Percentiles rank a stretch among this genome's conserved stretches.
Evolutionary conservation across 1,140 invertebrate species (phyloP).

Genomic region (Macrostomum lignano): DNA sequence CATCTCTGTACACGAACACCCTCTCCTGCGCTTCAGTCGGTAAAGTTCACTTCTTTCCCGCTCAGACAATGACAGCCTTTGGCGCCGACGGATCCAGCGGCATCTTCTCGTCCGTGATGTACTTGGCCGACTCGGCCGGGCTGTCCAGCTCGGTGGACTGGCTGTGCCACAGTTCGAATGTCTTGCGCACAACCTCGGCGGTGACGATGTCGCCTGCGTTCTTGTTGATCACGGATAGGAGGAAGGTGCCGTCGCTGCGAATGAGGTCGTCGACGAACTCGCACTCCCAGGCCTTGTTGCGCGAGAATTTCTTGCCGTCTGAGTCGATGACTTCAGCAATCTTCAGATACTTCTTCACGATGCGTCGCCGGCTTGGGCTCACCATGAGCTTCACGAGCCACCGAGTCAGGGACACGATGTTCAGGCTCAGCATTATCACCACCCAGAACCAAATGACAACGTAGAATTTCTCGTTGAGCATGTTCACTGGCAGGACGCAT

Average conservation of each 20-base stretch:
- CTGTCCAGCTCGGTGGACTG: no score
- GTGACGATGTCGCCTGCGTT: conserved; percentile 32
- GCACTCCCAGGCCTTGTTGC: no score
- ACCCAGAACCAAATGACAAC: conserved; percentile 33
- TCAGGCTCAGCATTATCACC: conserved; percentile 28
- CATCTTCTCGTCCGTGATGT: no score
- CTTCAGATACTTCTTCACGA: conserved; percentile 9
- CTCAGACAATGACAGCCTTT: no score
- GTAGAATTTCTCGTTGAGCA: conserved; percentile 33
- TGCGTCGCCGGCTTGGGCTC: conserved; percentile 7
- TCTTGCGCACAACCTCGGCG: conserved; percentile 29
- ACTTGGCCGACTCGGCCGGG: conserved; percentile 7
- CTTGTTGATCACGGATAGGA: conserved; percentile 28
- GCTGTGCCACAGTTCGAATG: no score
- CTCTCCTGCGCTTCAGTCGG: no score
- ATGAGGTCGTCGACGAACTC: conserved; percentile 31
- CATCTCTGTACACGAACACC: no score
- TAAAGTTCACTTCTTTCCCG: no score
- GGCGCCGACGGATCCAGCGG: no score
- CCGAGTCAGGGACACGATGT: conserved; percentile 20
- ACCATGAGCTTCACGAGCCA: conserved; percentile 20
- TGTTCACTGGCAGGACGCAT: conserved; percentile 32
- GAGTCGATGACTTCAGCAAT: no score
- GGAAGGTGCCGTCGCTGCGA: conserved; percentile 30
- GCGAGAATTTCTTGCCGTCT: no score